A percentile compares a stretch with the other conserved stretches of the same genome.
Conservation (phyloP, 2,797 vertebrate species). For the Falco peregrinus region DNA sequence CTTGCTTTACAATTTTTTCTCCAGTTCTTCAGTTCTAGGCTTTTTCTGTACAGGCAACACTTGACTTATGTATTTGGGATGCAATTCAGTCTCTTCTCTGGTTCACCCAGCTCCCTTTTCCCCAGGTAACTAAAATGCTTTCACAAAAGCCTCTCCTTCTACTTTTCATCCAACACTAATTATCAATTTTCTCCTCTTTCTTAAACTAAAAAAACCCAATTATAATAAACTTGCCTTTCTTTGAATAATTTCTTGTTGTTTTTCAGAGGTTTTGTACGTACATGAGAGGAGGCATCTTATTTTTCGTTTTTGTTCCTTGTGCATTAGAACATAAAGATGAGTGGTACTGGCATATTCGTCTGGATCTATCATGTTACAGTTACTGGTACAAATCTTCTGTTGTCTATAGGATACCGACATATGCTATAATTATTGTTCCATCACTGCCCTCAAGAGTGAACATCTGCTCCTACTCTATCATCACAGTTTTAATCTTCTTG, state of each 20-base stretch:
- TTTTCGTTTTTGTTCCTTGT: background rate
- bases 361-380: conserved; percentile 4
- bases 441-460: conserved; percentile 38
- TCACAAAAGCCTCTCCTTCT: background rate
- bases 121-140: background rate
- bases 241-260: background rate
- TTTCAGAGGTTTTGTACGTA: background rate
- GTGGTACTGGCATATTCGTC: background rate
- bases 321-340: background rate
- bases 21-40: background rate
- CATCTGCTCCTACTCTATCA: conserved; percentile 26
- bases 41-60: background rate
- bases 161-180: background rate
- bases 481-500: conserved; percentile 19
- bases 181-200: background rate
- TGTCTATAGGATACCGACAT: conserved; percentile 2
- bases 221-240: background rate
- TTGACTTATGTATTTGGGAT: background rate
- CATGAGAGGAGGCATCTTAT: background rate
- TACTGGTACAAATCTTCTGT: background rate
- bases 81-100: background rate
- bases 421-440: conserved; percentile 36
- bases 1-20: background rate
- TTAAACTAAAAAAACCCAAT: background rate
- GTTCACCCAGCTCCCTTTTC: background rate